Evolutionary conservation across 2,888 invertebrate species (phyloP), one percentile per base, ranked within the genome.

Genomic region (Ophioninae sp.): DNA sequence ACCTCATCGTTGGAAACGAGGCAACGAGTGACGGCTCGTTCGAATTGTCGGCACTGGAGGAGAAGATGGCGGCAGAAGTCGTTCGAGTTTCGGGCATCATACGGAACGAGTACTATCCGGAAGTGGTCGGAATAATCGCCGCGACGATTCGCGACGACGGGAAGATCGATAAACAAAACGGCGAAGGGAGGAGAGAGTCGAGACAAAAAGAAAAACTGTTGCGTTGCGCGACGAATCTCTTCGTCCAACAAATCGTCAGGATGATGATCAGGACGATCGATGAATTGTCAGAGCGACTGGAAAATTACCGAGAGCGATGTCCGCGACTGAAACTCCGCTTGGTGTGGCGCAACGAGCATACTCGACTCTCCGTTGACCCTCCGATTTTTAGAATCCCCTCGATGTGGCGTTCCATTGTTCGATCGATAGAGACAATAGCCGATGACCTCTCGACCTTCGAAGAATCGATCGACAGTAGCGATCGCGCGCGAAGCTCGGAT

Each of bases 231-330:
- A 94, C 93, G 82, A 88, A 91, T 39, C 90, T 95, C 0, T 93
- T 95, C 80, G 93, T 94, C 59, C 94, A 94, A 88, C 95, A 96
- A 91, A 94, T 97, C 87, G 95, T 95, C 87, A 95, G 95, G 87
- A 89, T 96, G 50, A 95, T 96, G 93, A 94, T 95, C 72, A 93
- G 94, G 75, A 96, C 96, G 7, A 95, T 97, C 67, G 93, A 95
- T 64, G 94, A 95, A 85, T 93, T 97, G 7, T 94, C 95, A 81
- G 93, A 94, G 0, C 92, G 94, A 7, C 82, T 89, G 10, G 93
- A 96, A 10, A 93, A 93, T 77, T 92, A 94, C 85, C 93, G 94
- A 1, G 93, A 94, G 6, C 91, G 93, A 61, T 94, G 95, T 72
- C 96, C 96, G 0, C 94, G 95, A 88, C 91, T 97, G 68, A 94